These are phyloP conservation scores for Caenorhabditis latens DNA, from an alignment of 1,140 invertebrate genomes.

Conservation along the genomic window DNA sequence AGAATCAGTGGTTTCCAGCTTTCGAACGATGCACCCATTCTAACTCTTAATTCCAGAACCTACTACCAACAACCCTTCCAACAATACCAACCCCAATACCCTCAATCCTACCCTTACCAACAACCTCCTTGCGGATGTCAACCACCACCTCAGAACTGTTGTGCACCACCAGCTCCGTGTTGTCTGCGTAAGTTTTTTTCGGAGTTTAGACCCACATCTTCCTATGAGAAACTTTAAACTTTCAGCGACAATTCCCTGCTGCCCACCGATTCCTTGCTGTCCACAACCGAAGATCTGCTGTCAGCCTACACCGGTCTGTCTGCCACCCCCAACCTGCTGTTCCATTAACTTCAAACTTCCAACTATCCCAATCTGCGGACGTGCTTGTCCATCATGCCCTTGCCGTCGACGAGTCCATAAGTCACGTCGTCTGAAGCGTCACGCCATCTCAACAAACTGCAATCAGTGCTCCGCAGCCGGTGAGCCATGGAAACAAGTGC, in stretches of 20 bases:
- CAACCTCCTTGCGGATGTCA: constrained; percentile 22
- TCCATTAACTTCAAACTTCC: constrained; percentile 46
- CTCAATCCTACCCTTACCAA: constrained; percentile 26
- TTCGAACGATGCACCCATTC: too few species aligned
- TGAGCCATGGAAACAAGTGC: constrained; percentile 20
- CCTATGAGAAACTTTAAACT: background rate
- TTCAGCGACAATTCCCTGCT: constrained; percentile 24
- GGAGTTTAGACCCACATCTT: too few species aligned
- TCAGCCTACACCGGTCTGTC: constrained; percentile 31
- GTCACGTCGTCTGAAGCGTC: constrained; percentile 1
- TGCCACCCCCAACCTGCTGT: background rate
- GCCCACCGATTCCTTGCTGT: constrained; percentile 22
- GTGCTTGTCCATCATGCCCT: constrained; percentile 35
- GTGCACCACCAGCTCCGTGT: constrained; percentile 3
- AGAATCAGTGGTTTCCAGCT: too few species aligned
- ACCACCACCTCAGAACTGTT: constrained; percentile 30
- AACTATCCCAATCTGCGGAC: constrained; percentile 16
- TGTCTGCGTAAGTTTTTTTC: constrained; percentile 1
- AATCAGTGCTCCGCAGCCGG: constrained; percentile 25
- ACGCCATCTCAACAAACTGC: constrained; percentile 4
- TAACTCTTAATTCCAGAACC: background rate
- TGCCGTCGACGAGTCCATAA: constrained; percentile 36
- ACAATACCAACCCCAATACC: constrained; percentile 32
- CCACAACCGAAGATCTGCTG: constrained; percentile 49
- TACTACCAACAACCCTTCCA: constrained; percentile 40